Conservation (phyloP, 2,888 invertebrate species). For the Macrophya alboannulata region DNA sequence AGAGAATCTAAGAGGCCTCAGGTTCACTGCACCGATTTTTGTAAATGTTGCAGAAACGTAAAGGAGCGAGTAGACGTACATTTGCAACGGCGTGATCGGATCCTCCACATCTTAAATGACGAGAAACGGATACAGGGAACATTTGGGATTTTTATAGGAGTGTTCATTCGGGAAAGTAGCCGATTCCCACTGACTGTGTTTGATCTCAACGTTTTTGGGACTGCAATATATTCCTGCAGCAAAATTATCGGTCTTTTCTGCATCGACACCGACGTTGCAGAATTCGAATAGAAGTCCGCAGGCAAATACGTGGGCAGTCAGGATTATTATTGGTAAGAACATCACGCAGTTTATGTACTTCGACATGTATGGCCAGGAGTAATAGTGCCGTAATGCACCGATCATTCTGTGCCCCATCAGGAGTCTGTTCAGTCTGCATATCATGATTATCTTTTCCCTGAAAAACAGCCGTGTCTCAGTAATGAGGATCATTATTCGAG, state of each 20-base stretch:
- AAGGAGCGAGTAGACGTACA: constrained; percentile 32
- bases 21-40: constrained; percentile 27
- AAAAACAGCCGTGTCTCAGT: not conserved
- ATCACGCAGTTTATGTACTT: constrained; percentile 36
- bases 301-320: constrained; percentile 21
- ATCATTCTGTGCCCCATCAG: constrained; percentile 37
- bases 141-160: not conserved
- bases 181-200: not conserved
- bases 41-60: constrained; percentile 25
- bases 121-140: not conserved
- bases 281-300: constrained; percentile 26
- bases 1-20: not conserved
- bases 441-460: not conserved
- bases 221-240: constrained; percentile 9
- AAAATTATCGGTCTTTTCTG: constrained; percentile 11
- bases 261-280: not conserved
- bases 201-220: not conserved
- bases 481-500: not conserved
- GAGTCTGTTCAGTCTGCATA: constrained; percentile 36
- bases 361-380: constrained; percentile 17
- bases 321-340: constrained; percentile 17
- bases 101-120: not conserved
- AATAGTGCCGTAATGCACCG: constrained; percentile 14
- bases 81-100: constrained; percentile 7
- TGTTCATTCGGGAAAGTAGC: too few relatives aligned